Evolutionary conservation across 2,888 invertebrate genomes (phyloP).

Genomic region (Hylaea fasciaria): DNA sequence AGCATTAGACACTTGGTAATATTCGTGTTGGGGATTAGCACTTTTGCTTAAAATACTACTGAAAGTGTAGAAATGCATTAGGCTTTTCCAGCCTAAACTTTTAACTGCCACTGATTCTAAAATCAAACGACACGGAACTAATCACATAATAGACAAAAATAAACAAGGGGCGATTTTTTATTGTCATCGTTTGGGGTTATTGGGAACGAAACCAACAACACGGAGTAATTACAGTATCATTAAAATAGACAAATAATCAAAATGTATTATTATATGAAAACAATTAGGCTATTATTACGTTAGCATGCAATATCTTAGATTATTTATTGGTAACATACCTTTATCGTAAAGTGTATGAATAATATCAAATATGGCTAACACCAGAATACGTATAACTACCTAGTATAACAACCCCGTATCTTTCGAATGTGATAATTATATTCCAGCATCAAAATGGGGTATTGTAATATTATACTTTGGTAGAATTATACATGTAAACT

Average conservation of each 20-base stretch:
- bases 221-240: too few relatives aligned
- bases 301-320: not conserved
- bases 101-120: too few relatives aligned
- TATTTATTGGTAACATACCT: not conserved
- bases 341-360: not conserved
- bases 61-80: not conserved
- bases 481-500: constrained; percentile 10
- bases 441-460: constrained; percentile 2
- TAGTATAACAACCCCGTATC: not conserved
- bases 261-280: too few relatives aligned
- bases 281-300: too few relatives aligned
- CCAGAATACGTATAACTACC: constrained; percentile 1
- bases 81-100: not conserved
- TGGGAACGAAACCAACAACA: too few relatives aligned
- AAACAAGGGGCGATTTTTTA: not conserved
- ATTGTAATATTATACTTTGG: not conserved
- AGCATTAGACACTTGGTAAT: constrained; percentile 10
- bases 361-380: not conserved
- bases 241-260: too few relatives aligned
- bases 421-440: constrained; percentile 8
- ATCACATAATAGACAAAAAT: too few relatives aligned
- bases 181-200: too few relatives aligned
- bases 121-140: too few relatives aligned
- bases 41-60: not conserved
- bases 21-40: not conserved